Percentiles rank a stretch among this genome's conserved stretches.
phyloP scores from a whole-genome alignment of 1,140 invertebrate genomes.

The Coelopa frigida region DNA sequence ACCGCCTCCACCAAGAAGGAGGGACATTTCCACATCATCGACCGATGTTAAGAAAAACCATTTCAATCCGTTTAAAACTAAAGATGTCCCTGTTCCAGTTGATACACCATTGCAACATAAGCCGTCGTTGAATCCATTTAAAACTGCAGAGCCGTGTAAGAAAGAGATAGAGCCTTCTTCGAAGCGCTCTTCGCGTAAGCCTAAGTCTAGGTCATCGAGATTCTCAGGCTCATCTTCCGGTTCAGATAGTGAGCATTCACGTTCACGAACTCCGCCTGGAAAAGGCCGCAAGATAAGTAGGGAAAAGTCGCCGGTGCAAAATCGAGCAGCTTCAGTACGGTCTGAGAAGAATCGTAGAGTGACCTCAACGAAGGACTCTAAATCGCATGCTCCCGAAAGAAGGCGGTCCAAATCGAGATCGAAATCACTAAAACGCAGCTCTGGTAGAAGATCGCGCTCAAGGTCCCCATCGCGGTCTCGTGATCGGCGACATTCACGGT shows the following conservation, averaged over 20 bases:
- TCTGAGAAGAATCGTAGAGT: no score
- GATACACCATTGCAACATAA: background rate
- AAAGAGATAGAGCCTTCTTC: constrained; percentile 3
- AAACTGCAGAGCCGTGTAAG: background rate
- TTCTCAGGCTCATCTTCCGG: background rate
- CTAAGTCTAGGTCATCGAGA: background rate
- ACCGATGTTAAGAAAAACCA: background rate
- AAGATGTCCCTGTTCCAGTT: background rate
- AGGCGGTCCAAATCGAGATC: no score
- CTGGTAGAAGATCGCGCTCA: no score
- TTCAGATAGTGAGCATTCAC: background rate
- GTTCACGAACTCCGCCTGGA: background rate
- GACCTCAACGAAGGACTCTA: no score
- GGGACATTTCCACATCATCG: background rate
- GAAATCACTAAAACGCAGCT: no score
- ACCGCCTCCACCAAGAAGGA: constrained; percentile 2
- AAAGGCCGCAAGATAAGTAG: background rate
- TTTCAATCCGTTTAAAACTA: constrained; percentile 9
- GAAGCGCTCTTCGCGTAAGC: background rate
- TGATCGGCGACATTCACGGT: background rate
- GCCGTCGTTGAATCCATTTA: constrained; percentile 3
- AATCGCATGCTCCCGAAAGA: no score
- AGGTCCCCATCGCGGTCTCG: background rate
- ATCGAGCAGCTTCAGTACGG: no score
- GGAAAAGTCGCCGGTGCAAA: background rate